Conservation (phyloP, 2,797 vertebrate genomes). For the Phylloscopus collybita region DNA sequence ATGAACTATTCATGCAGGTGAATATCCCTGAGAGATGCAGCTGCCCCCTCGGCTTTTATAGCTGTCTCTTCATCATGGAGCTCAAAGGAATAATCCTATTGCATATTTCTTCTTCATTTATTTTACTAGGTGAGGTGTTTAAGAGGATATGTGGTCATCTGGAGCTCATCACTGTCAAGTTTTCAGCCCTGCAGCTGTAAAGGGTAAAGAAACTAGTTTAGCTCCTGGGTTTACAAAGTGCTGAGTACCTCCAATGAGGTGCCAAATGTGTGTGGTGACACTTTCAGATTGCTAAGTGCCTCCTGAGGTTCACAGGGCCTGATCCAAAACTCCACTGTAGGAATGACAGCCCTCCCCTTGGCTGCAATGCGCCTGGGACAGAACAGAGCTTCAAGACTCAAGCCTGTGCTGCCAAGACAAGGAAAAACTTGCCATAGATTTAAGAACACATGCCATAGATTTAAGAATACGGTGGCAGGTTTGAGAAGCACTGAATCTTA, state of each 20-base stretch:
- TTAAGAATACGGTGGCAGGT: background rate
- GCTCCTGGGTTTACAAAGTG: slow-evolving; percentile 47
- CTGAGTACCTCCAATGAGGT: slow-evolving; percentile 45
- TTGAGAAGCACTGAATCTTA: background rate
- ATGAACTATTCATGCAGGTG: background rate
- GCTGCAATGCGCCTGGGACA: background rate
- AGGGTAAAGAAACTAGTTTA: slow-evolving; percentile 4
- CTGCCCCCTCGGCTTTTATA: background rate
- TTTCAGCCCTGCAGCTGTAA: background rate
- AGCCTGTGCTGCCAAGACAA: background rate
- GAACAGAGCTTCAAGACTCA: background rate
- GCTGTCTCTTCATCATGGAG: background rate
- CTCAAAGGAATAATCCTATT: slow-evolving; percentile 21
- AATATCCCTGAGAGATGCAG: background rate
- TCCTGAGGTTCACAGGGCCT: background rate
- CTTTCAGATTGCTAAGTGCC: background rate
- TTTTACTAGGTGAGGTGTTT: slow-evolving; percentile 60
- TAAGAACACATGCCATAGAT: background rate
- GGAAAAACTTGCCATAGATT: background rate
- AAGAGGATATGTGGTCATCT: slow-evolving; percentile 44
- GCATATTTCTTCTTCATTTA: slow-evolving; percentile 35
- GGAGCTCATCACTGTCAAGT: slow-evolving; percentile 61
- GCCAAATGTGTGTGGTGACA: slow-evolving; percentile 9
- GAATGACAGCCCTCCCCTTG: background rate
- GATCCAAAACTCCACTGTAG: background rate